Base-by-base conservation (phyloP, 2,113 vertebrate species). In the Garra rufa region DNA sequence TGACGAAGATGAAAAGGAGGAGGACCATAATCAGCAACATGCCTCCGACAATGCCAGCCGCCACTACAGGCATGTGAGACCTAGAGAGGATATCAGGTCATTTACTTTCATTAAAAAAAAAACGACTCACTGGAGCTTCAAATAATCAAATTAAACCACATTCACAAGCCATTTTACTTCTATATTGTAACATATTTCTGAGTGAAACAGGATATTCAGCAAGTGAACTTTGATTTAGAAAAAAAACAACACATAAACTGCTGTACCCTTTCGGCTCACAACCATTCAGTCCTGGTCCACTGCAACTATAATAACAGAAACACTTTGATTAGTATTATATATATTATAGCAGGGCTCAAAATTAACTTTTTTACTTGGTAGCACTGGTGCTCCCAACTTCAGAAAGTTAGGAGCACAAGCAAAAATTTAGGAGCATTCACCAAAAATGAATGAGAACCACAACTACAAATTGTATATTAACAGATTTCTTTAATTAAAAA, bases 21-120 rank as follows among this genome's bases (percentile, higher is more conserved):
- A 97, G 73, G 44, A 97, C 77, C 28, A 98, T 85, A 2, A 91
- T 65, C 11, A 95, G 84, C 50, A 99, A 85, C 57, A 99, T 95
- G 4, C 93, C 95, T 0, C 96, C 95, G 0, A 98, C 96, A 0
- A 98, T 91, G 0, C 90, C 94, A 0, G 91, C 95, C 17, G 96
- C 96, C 0, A 97, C 87, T 5, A 95, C 92, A 0, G 95, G 91
- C 63, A 95, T 90, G 73, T 67, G 92, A 83, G 93, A 92, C 30
- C 96, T 96, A 81, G 50, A 91, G 48, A 81, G 2, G 3, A 41
- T 41, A 41, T 38, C 19, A 41, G 6, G 4, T n/a, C 0, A 70
- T 70, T 70, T n/a, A 41, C 34, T 10, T 41, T 6, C 9, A n/a
- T 69, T 34, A 34, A 67, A 38, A 41, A 69, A 41, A 38, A 5